phyloP scores from a whole-genome alignment of 2,888 invertebrate genomes.

The Ferrisia virgata region DNA sequence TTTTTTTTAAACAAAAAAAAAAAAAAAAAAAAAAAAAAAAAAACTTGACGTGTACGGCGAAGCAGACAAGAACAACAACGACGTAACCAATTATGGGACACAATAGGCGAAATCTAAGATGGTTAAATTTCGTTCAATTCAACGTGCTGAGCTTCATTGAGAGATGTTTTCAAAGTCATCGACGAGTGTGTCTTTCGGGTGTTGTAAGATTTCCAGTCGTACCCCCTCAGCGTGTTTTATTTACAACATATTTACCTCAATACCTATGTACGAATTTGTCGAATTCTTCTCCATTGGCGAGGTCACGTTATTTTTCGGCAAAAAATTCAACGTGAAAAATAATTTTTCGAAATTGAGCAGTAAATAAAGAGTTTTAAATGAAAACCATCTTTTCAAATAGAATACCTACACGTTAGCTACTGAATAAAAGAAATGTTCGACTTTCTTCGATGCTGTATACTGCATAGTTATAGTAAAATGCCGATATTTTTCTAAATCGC shows the following conservation, averaged over 20 bases:
- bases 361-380: too few species aligned
- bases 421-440: too few species aligned
- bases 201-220: not conserved
- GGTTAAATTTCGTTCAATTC: not conserved
- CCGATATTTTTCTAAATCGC: too few species aligned
- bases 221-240: not conserved
- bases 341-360: too few species aligned
- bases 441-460: too few species aligned
- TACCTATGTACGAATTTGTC: too few species aligned
- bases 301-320: too few species aligned
- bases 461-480: too few species aligned
- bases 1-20: not conserved
- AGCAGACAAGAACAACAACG: not conserved
- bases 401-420: too few species aligned
- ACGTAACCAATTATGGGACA: slow-evolving; percentile 1
- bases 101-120: slow-evolving; percentile 17
- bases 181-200: not conserved
- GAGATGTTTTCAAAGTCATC: not conserved
- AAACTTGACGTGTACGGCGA: not conserved
- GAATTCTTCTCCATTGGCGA: too few species aligned
- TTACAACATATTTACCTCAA: not conserved
- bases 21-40: not conserved
- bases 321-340: too few species aligned
- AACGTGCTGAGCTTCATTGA: not conserved
- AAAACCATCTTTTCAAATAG: too few species aligned